Evolutionary conservation across 2,888 invertebrate genomes (phyloP), one percentile per base, ranked within the genome.

Genomic region (Morpho deidamia): DNA sequence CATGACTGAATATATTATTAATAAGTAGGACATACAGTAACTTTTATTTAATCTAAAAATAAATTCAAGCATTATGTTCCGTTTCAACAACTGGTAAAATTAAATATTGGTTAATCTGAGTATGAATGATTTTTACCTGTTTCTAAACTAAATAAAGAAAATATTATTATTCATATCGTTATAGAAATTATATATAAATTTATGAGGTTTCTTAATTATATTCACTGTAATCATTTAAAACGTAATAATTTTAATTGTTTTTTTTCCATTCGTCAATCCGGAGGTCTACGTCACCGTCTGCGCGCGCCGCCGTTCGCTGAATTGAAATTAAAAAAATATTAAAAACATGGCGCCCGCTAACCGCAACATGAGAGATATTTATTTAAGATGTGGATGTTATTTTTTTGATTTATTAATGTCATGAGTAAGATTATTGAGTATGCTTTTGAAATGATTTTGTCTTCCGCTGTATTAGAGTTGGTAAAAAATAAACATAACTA

Each of bases 271-370:
- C 59, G 63, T 60, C 68, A 70, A 69, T 71, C 68, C 70, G 70
- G 71, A 74, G 66, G 70, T 69, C 56, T 81, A 72, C 84, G 83
- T 86, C 86, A 86, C 72, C 78, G 85, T 85, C 86, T 84, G 83
- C 65, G 84, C 79, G 64, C 76, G 83, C 74, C 56, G 51, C 48
- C 55, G 59, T 67, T 63, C 63, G 53, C 49, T 60, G 65, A 65
- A 65, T 60, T 56, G 61, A 45, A 46, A 60, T 39, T 49, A 56
- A 61, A 47, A 49, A 41, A 42, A 9, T 35, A 42, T 41, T 42
- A 57, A 57, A 63, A 63, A 62, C 58, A 60, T 57, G 56, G 56
- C 63, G 62, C 60, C 34, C 42, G 62, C 59, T 57, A 60, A 63
- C 63, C 61, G 55, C 55, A 53, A 57, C 60, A 53, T 55, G 58